Percentiles rank a stretch among this genome's conserved stretches.
Conservation (phyloP, 2,888 invertebrate species). For the Ethmia dodecea region DNA sequence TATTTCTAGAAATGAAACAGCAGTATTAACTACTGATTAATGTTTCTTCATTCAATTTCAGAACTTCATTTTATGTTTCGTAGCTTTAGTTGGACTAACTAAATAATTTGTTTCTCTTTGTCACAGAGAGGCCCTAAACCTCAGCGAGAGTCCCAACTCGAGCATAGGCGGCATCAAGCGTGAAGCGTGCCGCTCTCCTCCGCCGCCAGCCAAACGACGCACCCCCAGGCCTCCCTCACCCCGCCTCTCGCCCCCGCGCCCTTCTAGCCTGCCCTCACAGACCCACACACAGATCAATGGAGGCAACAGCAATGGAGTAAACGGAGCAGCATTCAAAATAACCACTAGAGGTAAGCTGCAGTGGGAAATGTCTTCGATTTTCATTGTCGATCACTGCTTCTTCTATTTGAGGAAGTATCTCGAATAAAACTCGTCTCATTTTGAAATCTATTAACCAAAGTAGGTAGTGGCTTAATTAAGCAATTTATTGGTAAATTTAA, state of each 20-base stretch:
- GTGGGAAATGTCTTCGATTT: too few relatives aligned
- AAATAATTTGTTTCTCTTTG: slow-evolving; percentile 20
- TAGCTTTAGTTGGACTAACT: too few relatives aligned
- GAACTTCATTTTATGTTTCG: too few relatives aligned
- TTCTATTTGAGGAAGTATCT: too few relatives aligned
- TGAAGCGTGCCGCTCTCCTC: slow-evolving; percentile 70
- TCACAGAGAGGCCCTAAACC: slow-evolving; percentile 91
- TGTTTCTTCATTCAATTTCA: too few relatives aligned
- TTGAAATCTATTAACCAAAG: too few relatives aligned
- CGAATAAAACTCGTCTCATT: too few relatives aligned
- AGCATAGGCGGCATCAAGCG: slow-evolving; percentile 57
- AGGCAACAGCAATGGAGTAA: slow-evolving; percentile 34
- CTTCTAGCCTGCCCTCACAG: slow-evolving; percentile 21
- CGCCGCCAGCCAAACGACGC: slow-evolving; percentile 80
- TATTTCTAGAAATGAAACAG: too few relatives aligned
- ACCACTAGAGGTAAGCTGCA: slow-evolving; percentile 87
- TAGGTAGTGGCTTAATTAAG: too few relatives aligned
- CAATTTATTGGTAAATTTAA: too few relatives aligned
- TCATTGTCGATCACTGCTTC: too few relatives aligned
- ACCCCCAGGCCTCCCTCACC: slow-evolving; percentile 52
- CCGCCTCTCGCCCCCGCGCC: slow-evolving; percentile 34
- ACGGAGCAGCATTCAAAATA: slow-evolving; percentile 90
- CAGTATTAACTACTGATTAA: too few relatives aligned
- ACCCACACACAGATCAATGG: slow-evolving; percentile 30
- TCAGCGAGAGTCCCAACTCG: slow-evolving; percentile 80